Percentiles rank a stretch among this genome's conserved stretches.
Conservation (phyloP, 2,797 vertebrate genomes). For the Chanos chanos region DNA sequence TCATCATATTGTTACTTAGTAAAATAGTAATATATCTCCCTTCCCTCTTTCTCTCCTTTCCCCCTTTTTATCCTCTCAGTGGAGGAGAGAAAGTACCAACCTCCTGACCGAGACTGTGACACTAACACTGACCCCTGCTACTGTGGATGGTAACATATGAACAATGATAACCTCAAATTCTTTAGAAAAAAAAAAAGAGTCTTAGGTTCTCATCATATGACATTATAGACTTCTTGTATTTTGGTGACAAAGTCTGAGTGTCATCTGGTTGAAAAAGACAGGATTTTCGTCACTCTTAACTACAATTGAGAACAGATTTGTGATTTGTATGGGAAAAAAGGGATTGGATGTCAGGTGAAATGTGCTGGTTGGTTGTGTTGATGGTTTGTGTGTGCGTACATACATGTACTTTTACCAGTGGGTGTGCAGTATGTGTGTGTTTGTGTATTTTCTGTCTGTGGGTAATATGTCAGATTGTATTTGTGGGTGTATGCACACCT, state of each 20-base stretch:
- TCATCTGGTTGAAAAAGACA: too few species aligned
- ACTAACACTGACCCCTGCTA: conserved; percentile 67
- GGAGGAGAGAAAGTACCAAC: conserved; percentile 66
- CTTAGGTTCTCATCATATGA: too few species aligned
- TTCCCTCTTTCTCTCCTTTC: not conserved
- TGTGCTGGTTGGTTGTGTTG: not conserved
- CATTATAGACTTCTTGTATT: too few species aligned
- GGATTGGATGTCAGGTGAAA: too few species aligned
- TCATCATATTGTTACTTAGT: not conserved
- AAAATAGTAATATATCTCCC: not conserved
- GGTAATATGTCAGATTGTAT: too few species aligned
- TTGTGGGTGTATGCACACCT: too few species aligned
- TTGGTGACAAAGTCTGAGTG: too few species aligned
- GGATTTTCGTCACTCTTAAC: too few species aligned
- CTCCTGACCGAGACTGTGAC: conserved; percentile 71
- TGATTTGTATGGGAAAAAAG: too few species aligned
- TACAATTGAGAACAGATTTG: too few species aligned
- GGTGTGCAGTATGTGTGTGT: not conserved
- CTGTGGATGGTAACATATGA: conserved; percentile 66
- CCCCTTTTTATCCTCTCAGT: conserved; percentile 48
- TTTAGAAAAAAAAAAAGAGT: not conserved
- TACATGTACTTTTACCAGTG: not conserved
- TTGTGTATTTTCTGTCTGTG: too few species aligned
- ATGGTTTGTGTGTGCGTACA: not conserved
- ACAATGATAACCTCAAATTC: not conserved